Evolutionary conservation across 2,113 vertebrate genomes (phyloP).

Genomic region (Colistium nudipinnis): DNA sequence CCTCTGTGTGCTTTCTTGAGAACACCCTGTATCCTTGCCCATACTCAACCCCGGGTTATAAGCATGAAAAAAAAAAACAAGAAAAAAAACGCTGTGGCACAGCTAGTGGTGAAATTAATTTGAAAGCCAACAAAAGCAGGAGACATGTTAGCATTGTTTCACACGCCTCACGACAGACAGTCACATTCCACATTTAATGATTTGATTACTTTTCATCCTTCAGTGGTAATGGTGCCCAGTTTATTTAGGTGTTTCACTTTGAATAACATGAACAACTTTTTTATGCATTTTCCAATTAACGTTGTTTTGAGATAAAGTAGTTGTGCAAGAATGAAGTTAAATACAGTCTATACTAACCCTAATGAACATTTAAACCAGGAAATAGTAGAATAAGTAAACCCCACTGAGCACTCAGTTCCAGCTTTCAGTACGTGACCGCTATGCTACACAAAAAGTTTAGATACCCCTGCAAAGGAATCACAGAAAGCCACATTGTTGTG

Average conservation of each 20-base stretch:
- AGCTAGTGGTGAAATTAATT: conserved; percentile 82
- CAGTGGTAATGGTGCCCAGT: conserved; percentile 10
- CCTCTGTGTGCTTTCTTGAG: conserved; percentile 65
- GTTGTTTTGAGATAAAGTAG: background rate
- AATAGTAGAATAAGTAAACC: background rate
- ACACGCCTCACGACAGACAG: conserved; percentile 34
- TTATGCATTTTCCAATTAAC: background rate
- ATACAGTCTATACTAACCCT: background rate
- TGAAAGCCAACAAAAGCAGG: conserved; percentile 76
- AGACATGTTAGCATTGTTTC: conserved; percentile 73
- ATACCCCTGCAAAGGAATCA: conserved; percentile 1
- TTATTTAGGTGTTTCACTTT: background rate
- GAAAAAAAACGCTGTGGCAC: conserved; percentile 69
- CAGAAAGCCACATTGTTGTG: conserved; percentile 12
- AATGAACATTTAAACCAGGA: background rate
- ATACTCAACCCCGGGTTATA: conserved; percentile 73
- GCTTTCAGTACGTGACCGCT: background rate
- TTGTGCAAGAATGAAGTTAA: background rate
- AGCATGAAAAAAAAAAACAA: conserved; percentile 32
- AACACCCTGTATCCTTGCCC: conserved; percentile 70
- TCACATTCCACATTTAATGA: conserved; percentile 59
- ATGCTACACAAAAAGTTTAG: background rate
- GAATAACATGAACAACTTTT: background rate
- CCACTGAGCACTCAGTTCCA: background rate
- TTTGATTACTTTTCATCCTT: conserved; percentile 12